Percentiles rank a stretch among this genome's conserved stretches.
phyloP scores from a whole-genome alignment of 2,797 vertebrate species.

The Enteromius afrohamiltoni region DNA sequence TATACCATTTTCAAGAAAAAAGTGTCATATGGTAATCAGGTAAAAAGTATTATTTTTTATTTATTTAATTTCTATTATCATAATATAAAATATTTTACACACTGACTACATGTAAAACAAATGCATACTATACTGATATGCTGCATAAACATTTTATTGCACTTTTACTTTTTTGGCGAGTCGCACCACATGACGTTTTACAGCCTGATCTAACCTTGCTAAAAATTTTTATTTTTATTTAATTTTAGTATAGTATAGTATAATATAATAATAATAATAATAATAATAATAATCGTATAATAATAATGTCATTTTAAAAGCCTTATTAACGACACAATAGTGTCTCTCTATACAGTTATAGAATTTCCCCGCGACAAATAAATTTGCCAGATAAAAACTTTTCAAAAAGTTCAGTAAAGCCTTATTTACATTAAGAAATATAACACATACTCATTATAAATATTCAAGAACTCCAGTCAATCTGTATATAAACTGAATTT shows the following conservation, averaged over 20 bases:
- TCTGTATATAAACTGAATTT: background rate
- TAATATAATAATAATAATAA: too few relatives aligned
- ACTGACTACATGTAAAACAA: too few relatives aligned
- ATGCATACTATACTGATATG: too few relatives aligned
- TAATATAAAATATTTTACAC: background rate
- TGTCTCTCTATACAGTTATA: background rate
- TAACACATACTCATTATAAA: background rate
- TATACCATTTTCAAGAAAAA: background rate
- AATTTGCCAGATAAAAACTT: background rate
- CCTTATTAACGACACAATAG: background rate
- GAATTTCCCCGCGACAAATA: background rate
- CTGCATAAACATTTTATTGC: background rate
- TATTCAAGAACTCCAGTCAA: background rate
- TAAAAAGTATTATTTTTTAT: background rate
- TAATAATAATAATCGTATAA: too few relatives aligned
- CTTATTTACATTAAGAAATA: background rate
- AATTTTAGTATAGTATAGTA: background rate
- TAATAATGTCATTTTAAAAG: background rate
- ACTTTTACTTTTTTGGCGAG: background rate
- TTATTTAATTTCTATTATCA: background rate
- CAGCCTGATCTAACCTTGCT: background rate
- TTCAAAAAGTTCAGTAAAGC: background rate
- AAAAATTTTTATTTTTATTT: background rate
- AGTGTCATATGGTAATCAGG: background rate
- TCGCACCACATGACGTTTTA: background rate